A percentile compares a stretch with the other conserved stretches of the same genome.
phyloP scores from a whole-genome alignment of 2,113 vertebrate species.

The Merops nubicus region DNA sequence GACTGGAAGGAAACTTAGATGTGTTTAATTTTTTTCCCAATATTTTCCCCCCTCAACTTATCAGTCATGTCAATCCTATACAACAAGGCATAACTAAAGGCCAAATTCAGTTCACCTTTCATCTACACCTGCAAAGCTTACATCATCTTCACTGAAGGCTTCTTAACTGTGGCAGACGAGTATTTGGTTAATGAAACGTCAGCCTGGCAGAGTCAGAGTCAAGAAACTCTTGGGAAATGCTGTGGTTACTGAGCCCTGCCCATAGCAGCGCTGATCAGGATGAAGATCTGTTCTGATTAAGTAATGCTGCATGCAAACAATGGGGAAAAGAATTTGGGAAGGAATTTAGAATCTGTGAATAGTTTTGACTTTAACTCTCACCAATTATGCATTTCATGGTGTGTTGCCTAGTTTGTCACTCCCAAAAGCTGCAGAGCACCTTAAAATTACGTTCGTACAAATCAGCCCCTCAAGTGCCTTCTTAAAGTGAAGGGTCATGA shows the following conservation, averaged over 20 bases:
- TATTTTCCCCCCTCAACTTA: not conserved
- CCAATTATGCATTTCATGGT: fast-evolving
- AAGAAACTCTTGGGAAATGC: not conserved
- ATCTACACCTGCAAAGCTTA: constrained; percentile 43
- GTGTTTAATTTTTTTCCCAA: not conserved
- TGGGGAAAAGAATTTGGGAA: not conserved
- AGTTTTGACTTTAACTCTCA: not conserved
- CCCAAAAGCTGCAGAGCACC: not conserved
- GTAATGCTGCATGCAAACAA: not conserved
- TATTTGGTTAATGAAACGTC: not conserved
- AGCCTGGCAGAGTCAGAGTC: not conserved
- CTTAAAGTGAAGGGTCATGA: not conserved
- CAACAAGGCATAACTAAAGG: not conserved
- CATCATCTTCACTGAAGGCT: not conserved
- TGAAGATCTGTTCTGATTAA: not conserved
- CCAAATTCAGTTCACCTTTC: not conserved
- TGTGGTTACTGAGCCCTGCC: not conserved
- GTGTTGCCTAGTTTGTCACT: not conserved
- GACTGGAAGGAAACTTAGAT: not conserved
- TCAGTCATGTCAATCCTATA: not conserved
- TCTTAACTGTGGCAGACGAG: not conserved
- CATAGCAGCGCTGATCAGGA: not conserved
- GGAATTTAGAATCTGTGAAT: not conserved
- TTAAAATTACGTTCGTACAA: not conserved
- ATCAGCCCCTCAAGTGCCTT: not conserved